These are phyloP conservation scores for Chionodraco myersi DNA, from an alignment of 2,113 vertebrate genomes.

Conservation along the genomic window DNA sequence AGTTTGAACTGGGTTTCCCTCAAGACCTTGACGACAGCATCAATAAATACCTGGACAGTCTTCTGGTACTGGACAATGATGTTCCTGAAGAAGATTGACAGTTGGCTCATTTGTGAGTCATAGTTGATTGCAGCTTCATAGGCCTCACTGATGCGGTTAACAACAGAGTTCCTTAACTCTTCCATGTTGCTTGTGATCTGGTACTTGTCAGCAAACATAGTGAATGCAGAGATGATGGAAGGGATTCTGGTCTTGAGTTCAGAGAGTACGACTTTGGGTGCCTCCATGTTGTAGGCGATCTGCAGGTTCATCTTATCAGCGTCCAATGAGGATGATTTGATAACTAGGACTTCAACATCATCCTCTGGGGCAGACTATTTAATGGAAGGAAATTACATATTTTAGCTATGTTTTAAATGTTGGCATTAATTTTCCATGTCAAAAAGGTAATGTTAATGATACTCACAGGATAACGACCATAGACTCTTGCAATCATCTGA, in stretches of 20 bases:
- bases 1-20: slow-evolving; percentile 85
- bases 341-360: slow-evolving; percentile 85
- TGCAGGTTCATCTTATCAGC: slow-evolving; percentile 79
- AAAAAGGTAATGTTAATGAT: slow-evolving; percentile 19
- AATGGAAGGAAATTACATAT: slow-evolving; percentile 18
- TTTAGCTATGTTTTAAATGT: not conserved
- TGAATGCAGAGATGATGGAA: slow-evolving; percentile 67
- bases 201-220: slow-evolving; percentile 80
- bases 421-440: not conserved
- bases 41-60: slow-evolving; percentile 79
- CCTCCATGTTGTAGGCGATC: slow-evolving; percentile 85
- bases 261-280: slow-evolving; percentile 77
- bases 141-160: slow-evolving; percentile 65
- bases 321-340: slow-evolving; percentile 74
- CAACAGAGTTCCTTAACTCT: slow-evolving; percentile 71
- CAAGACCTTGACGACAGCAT: slow-evolving; percentile 83
- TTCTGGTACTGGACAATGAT: slow-evolving; percentile 79
- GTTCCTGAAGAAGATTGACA: slow-evolving; percentile 80
- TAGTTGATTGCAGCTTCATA: slow-evolving; percentile 69
- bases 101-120: slow-evolving; percentile 74
- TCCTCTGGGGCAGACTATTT: slow-evolving; percentile 85
- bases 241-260: slow-evolving; percentile 80
- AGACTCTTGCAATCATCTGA: slow-evolving; percentile 79
- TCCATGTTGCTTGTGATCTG: slow-evolving; percentile 37
- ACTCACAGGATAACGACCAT: slow-evolving; percentile 86